Conservation (phyloP, 2,113 vertebrate genomes). For the Herpailurus yagouaroundi region DNA sequence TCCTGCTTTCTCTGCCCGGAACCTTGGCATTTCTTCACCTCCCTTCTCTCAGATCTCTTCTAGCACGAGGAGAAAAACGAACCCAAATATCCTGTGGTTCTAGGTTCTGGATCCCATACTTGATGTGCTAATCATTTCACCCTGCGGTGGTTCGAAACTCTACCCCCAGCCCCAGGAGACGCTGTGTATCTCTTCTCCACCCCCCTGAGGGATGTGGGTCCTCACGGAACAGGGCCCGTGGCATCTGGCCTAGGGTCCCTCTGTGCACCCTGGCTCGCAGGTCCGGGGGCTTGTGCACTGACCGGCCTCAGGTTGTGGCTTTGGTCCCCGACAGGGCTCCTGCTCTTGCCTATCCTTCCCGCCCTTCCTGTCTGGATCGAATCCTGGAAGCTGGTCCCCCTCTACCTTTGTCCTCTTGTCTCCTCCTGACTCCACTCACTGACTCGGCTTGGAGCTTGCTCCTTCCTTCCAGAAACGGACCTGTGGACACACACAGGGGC, state of each 20-base stretch:
- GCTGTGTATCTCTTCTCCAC: neutral
- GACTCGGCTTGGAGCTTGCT: neutral
- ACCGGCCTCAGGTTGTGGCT: neutral
- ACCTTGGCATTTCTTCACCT: neutral
- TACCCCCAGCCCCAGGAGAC: neutral
- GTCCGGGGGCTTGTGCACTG: neutral
- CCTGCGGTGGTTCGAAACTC: neutral
- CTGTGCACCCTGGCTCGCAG: no score
- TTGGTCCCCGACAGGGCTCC: neutral
- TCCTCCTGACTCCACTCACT: neutral
- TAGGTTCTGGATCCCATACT: neutral
- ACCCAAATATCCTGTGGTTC: neutral
- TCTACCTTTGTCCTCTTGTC: neutral
- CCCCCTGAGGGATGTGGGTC: neutral
- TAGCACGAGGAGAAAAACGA: neutral
- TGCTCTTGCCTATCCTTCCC: no score
- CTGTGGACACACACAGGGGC: neutral
- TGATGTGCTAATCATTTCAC: neutral
- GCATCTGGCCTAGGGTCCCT: neutral
- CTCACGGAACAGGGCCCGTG: neutral
- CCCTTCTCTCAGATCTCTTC: neutral
- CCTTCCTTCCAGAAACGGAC: neutral
- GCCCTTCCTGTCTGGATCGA: no score
- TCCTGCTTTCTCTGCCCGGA: conserved; percentile 39
- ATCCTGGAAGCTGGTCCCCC: neutral